phyloP scores from a whole-genome alignment of 2,113 vertebrate species.

The Sarotherodon lohbergeri region DNA sequence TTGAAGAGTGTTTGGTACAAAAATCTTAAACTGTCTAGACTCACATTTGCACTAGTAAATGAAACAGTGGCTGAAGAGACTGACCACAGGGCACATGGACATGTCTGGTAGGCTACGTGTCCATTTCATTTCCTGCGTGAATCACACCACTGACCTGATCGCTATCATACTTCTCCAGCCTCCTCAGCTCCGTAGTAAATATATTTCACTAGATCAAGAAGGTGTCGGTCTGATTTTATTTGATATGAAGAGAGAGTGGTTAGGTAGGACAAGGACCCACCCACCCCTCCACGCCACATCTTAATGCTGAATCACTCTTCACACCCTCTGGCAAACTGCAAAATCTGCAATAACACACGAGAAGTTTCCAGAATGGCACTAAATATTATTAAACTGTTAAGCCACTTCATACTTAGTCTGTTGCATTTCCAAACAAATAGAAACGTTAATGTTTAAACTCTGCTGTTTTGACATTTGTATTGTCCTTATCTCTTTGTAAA shows the following conservation, averaged over 20 bases:
- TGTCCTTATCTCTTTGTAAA: slow-evolving; percentile 23
- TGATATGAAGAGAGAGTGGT: neutral
- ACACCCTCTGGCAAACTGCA: neutral
- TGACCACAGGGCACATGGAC: neutral
- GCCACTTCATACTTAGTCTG: neutral
- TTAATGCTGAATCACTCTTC: neutral
- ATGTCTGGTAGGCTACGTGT: neutral
- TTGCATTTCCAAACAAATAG: neutral
- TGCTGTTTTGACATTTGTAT: neutral
- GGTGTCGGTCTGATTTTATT: neutral
- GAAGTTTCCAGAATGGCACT: neutral
- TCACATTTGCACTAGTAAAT: too few relatives aligned
- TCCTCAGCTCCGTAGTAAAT: neutral
- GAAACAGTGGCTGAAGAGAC: neutral
- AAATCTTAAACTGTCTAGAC: neutral
- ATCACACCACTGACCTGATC: neutral
- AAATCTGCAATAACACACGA: neutral
- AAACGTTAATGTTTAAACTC: neutral
- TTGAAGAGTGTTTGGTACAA: neutral
- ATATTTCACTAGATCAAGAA: neutral
- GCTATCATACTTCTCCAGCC: neutral
- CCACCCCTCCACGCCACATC: neutral
- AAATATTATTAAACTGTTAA: neutral
- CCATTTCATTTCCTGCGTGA: neutral
- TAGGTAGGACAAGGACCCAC: neutral